Evolutionary conservation across 2,888 invertebrate species (phyloP), one percentile per base, ranked within the genome.

Genomic region (Endotricha flammealis): DNA sequence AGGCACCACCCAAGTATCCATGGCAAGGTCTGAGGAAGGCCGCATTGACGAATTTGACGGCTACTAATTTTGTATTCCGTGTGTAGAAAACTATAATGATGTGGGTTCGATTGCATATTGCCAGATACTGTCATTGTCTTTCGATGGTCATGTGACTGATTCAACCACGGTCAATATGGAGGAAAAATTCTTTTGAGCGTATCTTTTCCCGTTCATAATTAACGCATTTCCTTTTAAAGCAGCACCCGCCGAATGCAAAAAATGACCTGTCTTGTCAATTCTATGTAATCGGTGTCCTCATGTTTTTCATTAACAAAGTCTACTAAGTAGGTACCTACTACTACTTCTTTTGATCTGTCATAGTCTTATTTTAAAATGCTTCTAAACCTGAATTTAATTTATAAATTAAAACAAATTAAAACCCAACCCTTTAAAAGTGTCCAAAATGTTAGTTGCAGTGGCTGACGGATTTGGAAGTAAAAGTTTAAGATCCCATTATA

Each of bases 61-160:
- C 53, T 51, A 46, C 57, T 52, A 52, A 57, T 52, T 66, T 57
- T 44, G 57, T 62, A 71, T 66, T 65, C 69, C 38, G 54, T 40
- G 34, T 49, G 46, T 51, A 53, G 42, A 43, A 46, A 49, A 44
- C 35, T 9, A 35, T 23, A 12, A 12, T 7, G 7, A 38, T 38
- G 38, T 41, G 41, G 34, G 41, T 31, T 12, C 32, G 28, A 20
- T 27, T 14, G 9, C 9, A 14, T 22, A 27, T 12, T 31, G 8
- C 11, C 25, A 30, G 32, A 34, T 32, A n/a, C n/a, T n/a, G 31
- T 17, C 22, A 20, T 20, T 39, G 37, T 37, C 41, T 41, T 35
- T 38, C 23, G 29, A 42, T 22, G 34, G 30, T 37, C 39, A 41
- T 41, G 44, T 39, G 41, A 39, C 38, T 32, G 36, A 39, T 46